Evolutionary conservation across 1,140 invertebrate genomes (phyloP).

Genomic region (Stenopsyche tienmushanensis): DNA sequence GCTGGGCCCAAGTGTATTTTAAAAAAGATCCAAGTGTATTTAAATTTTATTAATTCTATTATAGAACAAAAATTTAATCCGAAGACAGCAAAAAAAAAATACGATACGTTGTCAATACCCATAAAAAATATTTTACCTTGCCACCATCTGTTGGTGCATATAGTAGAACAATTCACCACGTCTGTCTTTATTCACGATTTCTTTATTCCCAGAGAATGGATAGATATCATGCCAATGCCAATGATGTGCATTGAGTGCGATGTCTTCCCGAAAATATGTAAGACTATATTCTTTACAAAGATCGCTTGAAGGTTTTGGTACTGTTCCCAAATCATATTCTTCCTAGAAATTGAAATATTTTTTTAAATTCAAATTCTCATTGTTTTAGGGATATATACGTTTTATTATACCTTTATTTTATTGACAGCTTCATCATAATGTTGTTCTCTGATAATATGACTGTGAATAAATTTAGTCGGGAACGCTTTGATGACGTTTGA

Average conservation of each 20-base stretch:
- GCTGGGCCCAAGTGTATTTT: not conserved
- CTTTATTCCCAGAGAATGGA: constrained; percentile 52
- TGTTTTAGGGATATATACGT: constrained; percentile 16
- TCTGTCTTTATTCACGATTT: constrained; percentile 63
- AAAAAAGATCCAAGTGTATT: not conserved
- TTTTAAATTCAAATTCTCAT: constrained; percentile 64
- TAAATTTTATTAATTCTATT: constrained; percentile 19
- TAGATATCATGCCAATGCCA: constrained; percentile 77
- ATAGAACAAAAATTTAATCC: not conserved
- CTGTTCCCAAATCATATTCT: too few species aligned
- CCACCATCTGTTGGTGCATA: constrained; percentile 70
- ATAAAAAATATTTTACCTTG: constrained; percentile 48
- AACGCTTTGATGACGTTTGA: too few species aligned
- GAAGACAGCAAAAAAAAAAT: too few species aligned
- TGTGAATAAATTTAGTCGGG: not conserved
- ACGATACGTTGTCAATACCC: too few species aligned
- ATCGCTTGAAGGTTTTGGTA: too few species aligned
- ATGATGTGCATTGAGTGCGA: constrained; percentile 68
- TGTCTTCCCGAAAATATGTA: constrained; percentile 66
- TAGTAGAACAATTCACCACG: constrained; percentile 75
- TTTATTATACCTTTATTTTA: too few species aligned
- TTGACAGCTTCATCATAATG: too few species aligned
- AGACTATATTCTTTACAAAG: constrained; percentile 65
- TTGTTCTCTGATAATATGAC: not conserved
- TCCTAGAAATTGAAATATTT: constrained; percentile 68